Conservation (phyloP, 2,113 vertebrate genomes). For the Gambusia affinis region DNA sequence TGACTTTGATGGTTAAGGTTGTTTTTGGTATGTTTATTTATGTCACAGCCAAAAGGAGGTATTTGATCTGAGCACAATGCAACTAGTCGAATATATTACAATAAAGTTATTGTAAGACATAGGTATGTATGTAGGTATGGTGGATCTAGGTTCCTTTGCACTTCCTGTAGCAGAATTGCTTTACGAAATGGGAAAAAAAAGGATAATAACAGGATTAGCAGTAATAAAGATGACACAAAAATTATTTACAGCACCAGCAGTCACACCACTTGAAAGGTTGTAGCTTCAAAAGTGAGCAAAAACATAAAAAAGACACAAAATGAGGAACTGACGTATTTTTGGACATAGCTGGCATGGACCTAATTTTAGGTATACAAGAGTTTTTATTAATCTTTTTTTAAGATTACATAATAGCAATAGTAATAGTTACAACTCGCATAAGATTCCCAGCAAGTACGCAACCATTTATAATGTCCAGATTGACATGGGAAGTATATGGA, state of each 20-base stretch:
- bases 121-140: too few species aligned
- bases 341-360: too few species aligned
- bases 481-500: slow-evolving; percentile 37
- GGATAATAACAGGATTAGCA: too few species aligned
- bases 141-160: background rate
- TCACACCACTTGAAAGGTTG: background rate
- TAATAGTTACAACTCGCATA: background rate
- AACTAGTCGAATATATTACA: slow-evolving; percentile 9
- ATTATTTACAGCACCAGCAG: background rate
- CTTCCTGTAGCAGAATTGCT: background rate
- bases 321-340: too few species aligned
- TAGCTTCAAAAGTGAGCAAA: too few species aligned
- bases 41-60: slow-evolving; percentile 34
- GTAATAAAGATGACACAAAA: background rate
- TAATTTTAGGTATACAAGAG: too few species aligned
- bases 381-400: too few species aligned
- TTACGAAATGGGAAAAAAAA: background rate
- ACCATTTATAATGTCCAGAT: background rate
- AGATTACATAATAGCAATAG: too few species aligned
- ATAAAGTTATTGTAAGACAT: slow-evolving; percentile 5
- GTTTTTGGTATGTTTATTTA: slow-evolving; percentile 23
- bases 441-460: slow-evolving; percentile 6
- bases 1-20: slow-evolving; percentile 38
- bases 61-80: slow-evolving; percentile 11
- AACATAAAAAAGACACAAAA: too few species aligned